These are phyloP conservation scores for Aspidapion aeneum DNA, from an alignment of 2,888 invertebrate genomes.

Conservation along the genomic window DNA sequence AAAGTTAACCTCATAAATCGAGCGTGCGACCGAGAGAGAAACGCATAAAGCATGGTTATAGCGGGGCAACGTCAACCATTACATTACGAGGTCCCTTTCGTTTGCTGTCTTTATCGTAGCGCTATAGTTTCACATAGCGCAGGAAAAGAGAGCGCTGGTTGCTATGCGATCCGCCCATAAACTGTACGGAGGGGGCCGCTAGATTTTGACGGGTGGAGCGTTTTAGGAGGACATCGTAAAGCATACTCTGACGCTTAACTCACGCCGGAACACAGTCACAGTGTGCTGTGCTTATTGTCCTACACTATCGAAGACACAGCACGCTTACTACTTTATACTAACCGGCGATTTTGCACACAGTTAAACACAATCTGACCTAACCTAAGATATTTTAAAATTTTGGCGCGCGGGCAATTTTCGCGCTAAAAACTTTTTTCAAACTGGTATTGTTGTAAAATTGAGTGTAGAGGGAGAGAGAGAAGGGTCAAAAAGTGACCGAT, in stretches of 20 bases:
- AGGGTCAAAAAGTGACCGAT: constrained; percentile 41
- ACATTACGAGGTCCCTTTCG: constrained; percentile 42
- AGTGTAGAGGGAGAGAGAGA: too few species aligned
- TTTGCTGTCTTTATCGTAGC: constrained; percentile 39
- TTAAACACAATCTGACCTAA: background rate
- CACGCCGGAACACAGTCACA: constrained; percentile 46
- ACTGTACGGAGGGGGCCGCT: constrained; percentile 37
- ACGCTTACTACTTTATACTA: background rate
- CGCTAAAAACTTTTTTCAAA: background rate
- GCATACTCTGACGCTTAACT: constrained; percentile 51
- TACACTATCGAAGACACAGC: background rate
- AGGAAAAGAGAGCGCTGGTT: constrained; percentile 45
- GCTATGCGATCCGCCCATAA: constrained; percentile 51
- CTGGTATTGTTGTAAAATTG: too few species aligned
- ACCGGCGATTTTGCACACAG: background rate
- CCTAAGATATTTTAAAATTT: background rate
- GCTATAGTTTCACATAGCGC: background rate
- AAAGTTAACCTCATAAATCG: constrained; percentile 49
- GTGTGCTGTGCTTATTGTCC: constrained; percentile 33
- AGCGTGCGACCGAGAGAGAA: constrained; percentile 49
- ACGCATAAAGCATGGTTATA: constrained; percentile 51
- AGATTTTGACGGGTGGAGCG: constrained; percentile 39
- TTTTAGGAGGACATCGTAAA: constrained; percentile 47
- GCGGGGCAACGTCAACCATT: constrained; percentile 52
- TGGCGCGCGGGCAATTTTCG: background rate